A percentile compares a stretch with the other conserved stretches of the same genome.
phyloP scores from a whole-genome alignment of 2,113 vertebrate genomes.

The Desmodus rotundus region DNA sequence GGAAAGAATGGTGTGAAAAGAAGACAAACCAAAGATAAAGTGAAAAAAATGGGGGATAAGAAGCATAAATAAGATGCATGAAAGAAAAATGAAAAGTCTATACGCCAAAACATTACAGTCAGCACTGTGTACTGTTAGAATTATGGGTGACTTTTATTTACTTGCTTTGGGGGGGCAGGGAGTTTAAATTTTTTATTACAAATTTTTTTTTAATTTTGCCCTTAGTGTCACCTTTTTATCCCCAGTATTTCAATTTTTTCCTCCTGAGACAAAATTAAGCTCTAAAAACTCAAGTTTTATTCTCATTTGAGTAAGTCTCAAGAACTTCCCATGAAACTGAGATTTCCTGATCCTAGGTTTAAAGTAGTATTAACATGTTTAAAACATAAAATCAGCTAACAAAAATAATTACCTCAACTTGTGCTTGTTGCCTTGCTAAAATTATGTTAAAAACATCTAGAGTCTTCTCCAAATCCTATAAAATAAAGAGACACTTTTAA shows the following conservation, averaged over 20 bases:
- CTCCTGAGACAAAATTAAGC: conserved; percentile 4
- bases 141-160: neutral
- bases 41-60: neutral
- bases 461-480: conserved; percentile 90
- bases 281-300: neutral
- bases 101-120: neutral
- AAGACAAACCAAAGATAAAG: neutral
- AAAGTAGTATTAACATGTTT: neutral
- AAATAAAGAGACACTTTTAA: conserved; percentile 33
- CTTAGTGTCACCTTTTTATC: neutral
- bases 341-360: neutral
- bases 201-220: neutral
- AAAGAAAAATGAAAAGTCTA: neutral
- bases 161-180: neutral
- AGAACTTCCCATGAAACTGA: neutral
- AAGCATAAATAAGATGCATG: neutral
- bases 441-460: conserved; percentile 96
- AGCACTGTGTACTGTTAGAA: neutral
- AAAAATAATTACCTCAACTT: conserved; percentile 90
- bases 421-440: conserved; percentile 93
- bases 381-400: conserved; percentile 18
- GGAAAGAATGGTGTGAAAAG: neutral
- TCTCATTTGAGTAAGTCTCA: conserved; percentile 21
- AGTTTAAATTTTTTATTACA: neutral
- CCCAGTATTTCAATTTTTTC: neutral